Percentiles rank a stretch among this genome's conserved stretches.
phyloP scores from a whole-genome alignment of 2,888 invertebrate species.

The Oscheius sp. region DNA sequence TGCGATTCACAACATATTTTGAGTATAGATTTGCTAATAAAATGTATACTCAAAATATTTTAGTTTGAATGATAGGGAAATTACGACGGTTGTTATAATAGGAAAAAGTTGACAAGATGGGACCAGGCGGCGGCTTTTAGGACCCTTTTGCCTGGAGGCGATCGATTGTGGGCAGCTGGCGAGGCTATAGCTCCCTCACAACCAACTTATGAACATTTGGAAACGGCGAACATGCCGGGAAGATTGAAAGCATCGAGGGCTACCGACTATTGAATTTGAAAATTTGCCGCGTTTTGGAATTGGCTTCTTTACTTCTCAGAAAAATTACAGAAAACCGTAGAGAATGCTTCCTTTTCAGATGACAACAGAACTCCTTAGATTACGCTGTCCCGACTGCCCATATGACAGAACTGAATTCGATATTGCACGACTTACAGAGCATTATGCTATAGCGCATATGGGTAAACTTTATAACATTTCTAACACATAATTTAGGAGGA shows the following conservation, averaged over 20 bases:
- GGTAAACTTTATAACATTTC: not conserved
- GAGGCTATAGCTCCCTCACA: not conserved
- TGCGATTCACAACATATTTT: not conserved
- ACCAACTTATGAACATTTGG: not conserved
- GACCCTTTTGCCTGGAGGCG: conserved; percentile 4
- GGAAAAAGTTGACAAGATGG: not conserved
- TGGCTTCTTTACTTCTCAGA: too few relatives aligned
- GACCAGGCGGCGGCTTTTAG: conserved; percentile 9
- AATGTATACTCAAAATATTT: not conserved
- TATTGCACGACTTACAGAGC: not conserved
- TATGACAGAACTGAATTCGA: not conserved
- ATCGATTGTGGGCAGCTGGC: conserved; percentile 24
- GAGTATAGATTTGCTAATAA: not conserved
- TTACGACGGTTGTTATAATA: not conserved
- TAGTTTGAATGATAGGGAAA: not conserved
- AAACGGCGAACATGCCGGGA: too few relatives aligned
- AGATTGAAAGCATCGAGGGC: too few relatives aligned
- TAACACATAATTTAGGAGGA: not conserved
- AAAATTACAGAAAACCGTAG: too few relatives aligned
- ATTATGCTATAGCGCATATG: not conserved
- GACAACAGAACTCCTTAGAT: too few relatives aligned
- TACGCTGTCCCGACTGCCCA: not conserved
- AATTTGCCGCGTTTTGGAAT: too few relatives aligned
- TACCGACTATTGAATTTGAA: too few relatives aligned
- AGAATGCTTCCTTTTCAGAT: too few relatives aligned